Conservation (phyloP, 2,888 invertebrate genomes). For the Ochropacha duplaris region DNA sequence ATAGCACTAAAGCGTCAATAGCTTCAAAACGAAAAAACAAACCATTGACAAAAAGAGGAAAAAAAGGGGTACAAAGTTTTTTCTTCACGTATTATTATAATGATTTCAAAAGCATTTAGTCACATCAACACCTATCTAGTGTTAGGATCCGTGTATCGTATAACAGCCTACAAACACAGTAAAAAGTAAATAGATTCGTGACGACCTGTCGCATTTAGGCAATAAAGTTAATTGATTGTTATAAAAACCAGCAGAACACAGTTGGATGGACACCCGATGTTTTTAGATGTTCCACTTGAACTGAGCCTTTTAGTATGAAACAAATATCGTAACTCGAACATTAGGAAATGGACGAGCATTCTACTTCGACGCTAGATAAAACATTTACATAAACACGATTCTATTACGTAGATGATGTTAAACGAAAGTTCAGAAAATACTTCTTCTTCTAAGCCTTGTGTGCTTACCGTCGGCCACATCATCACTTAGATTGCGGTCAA, state of each 20-base stretch:
- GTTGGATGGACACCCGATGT: slow-evolving; percentile 5
- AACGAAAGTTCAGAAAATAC: not conserved
- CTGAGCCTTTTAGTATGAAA: slow-evolving; percentile 6
- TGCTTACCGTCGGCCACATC: too few relatives aligned
- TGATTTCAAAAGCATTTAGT: not conserved
- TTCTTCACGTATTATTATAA: too few relatives aligned
- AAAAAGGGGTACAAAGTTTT: too few relatives aligned
- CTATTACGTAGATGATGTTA: not conserved
- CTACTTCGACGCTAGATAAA: slow-evolving; percentile 37
- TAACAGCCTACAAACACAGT: slow-evolving; percentile 17
- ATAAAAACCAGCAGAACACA: slow-evolving; percentile 33
- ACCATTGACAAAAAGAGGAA: too few relatives aligned
- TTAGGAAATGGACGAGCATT: slow-evolving; percentile 34
- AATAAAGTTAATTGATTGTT: slow-evolving; percentile 54
- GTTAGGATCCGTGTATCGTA: not conserved
- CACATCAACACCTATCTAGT: not conserved
- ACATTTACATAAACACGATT: slow-evolving; percentile 43
- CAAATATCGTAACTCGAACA: slow-evolving; percentile 12
- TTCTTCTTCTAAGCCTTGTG: too few relatives aligned
- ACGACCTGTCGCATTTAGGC: slow-evolving; percentile 43
- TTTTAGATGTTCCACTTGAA: slow-evolving; percentile 11
- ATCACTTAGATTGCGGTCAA: too few relatives aligned
- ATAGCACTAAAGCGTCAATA: too few relatives aligned
- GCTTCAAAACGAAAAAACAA: too few relatives aligned
- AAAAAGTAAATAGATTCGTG: slow-evolving; percentile 55